These are phyloP conservation scores for Rhincodon typus DNA, from an alignment of 2,797 vertebrate species.

Conservation along the genomic window DNA sequence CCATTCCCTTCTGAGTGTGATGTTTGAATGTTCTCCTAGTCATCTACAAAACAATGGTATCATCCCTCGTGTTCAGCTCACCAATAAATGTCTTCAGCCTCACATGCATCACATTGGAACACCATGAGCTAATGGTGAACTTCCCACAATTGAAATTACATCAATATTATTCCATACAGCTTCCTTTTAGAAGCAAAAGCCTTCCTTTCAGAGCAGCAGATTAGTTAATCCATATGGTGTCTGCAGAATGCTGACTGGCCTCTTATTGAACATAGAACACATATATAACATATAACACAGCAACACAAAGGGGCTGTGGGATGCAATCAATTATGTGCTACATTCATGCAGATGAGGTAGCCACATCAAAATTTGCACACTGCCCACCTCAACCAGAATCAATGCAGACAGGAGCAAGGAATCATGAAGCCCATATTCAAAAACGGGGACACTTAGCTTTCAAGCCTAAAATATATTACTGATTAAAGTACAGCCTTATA, in stretches of 20 bases:
- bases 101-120: background rate
- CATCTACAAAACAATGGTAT: background rate
- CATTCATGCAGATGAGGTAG: background rate
- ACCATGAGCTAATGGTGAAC: background rate
- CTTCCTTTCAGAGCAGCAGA: background rate
- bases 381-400: background rate
- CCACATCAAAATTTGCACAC: background rate
- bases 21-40: background rate
- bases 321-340: background rate
- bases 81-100: background rate
- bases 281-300: too few species aligned
- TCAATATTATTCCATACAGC: background rate
- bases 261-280: too few species aligned
- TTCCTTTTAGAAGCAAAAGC: background rate
- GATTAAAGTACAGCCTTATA: background rate
- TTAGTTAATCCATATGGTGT: background rate
- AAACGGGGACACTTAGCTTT: background rate
- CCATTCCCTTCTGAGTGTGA: background rate
- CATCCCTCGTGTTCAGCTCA: background rate
- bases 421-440: background rate
- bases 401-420: background rate
- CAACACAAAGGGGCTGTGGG: too few species aligned
- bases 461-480: background rate
- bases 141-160: background rate
- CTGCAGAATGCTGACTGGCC: background rate